Percentiles rank a stretch among this genome's conserved stretches.
Evolutionary conservation across 2,797 vertebrate species (phyloP).

Genomic region (Eospalax fontanierii): DNA sequence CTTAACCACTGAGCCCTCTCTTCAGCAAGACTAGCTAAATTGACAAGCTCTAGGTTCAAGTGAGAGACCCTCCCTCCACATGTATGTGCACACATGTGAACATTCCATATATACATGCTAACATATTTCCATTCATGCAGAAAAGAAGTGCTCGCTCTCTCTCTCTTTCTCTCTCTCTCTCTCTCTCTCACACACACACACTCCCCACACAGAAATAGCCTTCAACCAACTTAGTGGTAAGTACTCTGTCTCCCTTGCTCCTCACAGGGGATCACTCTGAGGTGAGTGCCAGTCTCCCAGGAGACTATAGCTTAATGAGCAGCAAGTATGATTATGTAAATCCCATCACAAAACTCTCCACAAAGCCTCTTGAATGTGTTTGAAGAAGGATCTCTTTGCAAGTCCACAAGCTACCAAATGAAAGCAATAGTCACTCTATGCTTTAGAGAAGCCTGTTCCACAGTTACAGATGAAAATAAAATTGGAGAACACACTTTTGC

Average conservation of each 20-base stretch:
- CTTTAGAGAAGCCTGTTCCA: neutral
- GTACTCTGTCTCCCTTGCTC: neutral
- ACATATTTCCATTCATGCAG: neutral
- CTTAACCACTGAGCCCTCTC: too few species aligned
- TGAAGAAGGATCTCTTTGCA: conserved; percentile 37
- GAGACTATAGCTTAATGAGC: neutral
- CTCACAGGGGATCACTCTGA: neutral
- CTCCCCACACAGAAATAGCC: neutral
- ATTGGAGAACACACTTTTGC: conserved; percentile 45
- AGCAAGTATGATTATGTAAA: conserved; percentile 42
- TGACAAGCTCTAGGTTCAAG: too few species aligned
- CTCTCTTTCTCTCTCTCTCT: too few species aligned
- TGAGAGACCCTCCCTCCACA: too few species aligned
- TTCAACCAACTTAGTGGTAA: neutral
- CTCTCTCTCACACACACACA: neutral
- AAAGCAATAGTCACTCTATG: neutral
- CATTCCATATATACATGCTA: too few species aligned
- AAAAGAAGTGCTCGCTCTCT: neutral
- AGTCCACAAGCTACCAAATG: neutral
- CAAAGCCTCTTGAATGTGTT: conserved; percentile 4
- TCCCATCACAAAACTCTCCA: neutral
- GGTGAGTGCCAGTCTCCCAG: neutral
- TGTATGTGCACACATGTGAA: too few species aligned
- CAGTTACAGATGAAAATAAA: neutral
- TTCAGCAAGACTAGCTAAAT: too few species aligned